Evolutionary conservation across 1,140 invertebrate genomes (phyloP), one percentile per base, ranked within the genome.

Genomic region (Scylla paramamosain): DNA sequence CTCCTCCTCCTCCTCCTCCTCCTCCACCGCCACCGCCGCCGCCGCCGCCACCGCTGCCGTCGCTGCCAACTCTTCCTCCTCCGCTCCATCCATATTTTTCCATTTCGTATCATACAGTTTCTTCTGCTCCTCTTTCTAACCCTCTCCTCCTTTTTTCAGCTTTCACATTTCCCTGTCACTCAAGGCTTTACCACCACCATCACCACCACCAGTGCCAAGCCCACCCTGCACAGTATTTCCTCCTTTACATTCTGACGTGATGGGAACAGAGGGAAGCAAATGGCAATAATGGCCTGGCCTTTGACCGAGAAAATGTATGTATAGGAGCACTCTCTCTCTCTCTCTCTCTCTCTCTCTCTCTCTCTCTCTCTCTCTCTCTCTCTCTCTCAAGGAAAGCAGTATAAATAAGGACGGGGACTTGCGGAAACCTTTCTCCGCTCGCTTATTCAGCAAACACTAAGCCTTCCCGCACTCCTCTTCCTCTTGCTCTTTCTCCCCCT

Each of bases 321-420:
- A 77, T 77, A n/a, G 67, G n/a, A 77, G 12, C 67, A 16, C 67
- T 77, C 67, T 77, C 67, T 77, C 67, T 77, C 67, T 77, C 67
- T 77, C 67, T 77, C 67, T 77, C 67, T 77, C 67, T 77, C 67
- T 77, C 67, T 77, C 67, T 77, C 67, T 77, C 67, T 77, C 67
- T 77, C 67, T 77, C 67, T 77, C 67, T 77, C 67, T 77, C 67
- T 77, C 67, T 77, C 67, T 77, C 67, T 77, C 67, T 77, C 67
- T 77, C 67, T 77, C 67, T 77, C 67, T 77, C 67, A 16, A 1
- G 6, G 67, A n/a, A 77, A n/a, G 20, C 67, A 77, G 67, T 20
- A 77, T 77, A 77, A 77, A 77, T 77, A 77, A 7, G 20, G 67
- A 7, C n/a, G 8, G 67, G 8, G 20, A 77, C 67, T 77, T 77